Evolutionary conservation across 2,797 vertebrate species (phyloP).

Genomic region (Gobionotothen gibberifrons): DNA sequence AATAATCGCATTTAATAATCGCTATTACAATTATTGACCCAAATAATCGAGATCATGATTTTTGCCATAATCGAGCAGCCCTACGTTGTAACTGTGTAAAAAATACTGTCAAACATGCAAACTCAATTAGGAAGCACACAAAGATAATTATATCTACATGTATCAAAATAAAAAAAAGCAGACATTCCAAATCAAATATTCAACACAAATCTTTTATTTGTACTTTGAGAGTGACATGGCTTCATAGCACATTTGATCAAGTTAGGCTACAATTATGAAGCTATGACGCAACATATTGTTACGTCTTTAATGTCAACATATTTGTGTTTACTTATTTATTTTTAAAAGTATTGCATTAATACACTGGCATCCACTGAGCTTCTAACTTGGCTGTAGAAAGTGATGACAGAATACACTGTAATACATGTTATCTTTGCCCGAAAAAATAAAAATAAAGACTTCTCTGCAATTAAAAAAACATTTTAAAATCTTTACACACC

Average conservation of each 20-base stretch:
- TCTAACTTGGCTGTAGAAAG: conserved; percentile 38
- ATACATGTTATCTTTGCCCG: conserved; percentile 23
- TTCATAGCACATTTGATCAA: conserved; percentile 36
- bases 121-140: background rate
- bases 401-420: conserved; percentile 27
- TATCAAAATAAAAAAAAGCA: background rate
- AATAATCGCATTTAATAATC: no score
- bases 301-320: conserved; percentile 29
- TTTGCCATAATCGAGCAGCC: no score
- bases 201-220: conserved; percentile 68
- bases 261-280: conserved; percentile 54
- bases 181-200: conserved; percentile 22
- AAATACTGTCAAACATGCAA: no score
- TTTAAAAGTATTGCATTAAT: conserved; percentile 54
- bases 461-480: conserved; percentile 80
- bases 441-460: conserved; percentile 47
- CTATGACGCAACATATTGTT: conserved; percentile 44
- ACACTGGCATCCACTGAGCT: conserved; percentile 36
- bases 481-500: conserved; percentile 85
- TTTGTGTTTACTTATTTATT: conserved; percentile 8
- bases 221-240: conserved; percentile 43
- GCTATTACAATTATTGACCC: no score
- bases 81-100: no score
- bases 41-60: no score
- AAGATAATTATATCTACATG: no score